Base-by-base conservation (phyloP, 2,113 vertebrate genomes). In the Rhagologus leucostigma region DNA sequence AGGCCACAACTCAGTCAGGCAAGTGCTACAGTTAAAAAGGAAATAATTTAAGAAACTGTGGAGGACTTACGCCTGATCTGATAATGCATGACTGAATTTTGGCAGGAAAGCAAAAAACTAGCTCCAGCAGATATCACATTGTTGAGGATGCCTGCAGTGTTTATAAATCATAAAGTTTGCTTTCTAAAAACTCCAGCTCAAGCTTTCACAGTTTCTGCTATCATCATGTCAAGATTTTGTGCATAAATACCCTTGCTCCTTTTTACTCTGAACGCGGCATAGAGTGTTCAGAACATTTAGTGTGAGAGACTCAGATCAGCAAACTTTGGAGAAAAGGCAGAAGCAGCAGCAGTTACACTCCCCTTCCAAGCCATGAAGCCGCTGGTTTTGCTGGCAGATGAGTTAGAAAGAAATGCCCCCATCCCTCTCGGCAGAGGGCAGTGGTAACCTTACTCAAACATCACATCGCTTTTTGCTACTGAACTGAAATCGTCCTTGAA, bases 101-200 rank as follows among this genome's bases (percentile, higher is more conserved):
- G 93, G 79, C 90, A 93, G 53, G 47, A 81, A 92, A 93, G 53
- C 26, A 0, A 14, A 30, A 90, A 75, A 52, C 37, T 19, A 75
- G 56, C 53, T 94, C 90, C 93, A 96, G 69, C 71, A 96, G 41
- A 78, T 44, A 89, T 70, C 96, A 94, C 16, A 49, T 86, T 91
- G 69, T 52, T 86, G n/a, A 75, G 23, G 69, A 81, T 80, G 59
- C 49, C 55, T 86, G 68, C 81, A 90, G 60, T 89, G 85, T 86
- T 95, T 90, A 60, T 47, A 94, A 85, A 88, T 83, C 17, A 16
- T 52, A 30, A 91, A 65, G 26, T 70, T 3, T 56, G 71, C 24
- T 89, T 90, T 94, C 89, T 49, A 50, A 84, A 94, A 80, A 27
- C 59, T 65, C 74, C 0, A 0, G 27, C 82, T 91, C n/a, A 59